Evolutionary conservation across 2,113 vertebrate species (phyloP).

Genomic region (Sinocyclocheilus rhinocerous): DNA sequence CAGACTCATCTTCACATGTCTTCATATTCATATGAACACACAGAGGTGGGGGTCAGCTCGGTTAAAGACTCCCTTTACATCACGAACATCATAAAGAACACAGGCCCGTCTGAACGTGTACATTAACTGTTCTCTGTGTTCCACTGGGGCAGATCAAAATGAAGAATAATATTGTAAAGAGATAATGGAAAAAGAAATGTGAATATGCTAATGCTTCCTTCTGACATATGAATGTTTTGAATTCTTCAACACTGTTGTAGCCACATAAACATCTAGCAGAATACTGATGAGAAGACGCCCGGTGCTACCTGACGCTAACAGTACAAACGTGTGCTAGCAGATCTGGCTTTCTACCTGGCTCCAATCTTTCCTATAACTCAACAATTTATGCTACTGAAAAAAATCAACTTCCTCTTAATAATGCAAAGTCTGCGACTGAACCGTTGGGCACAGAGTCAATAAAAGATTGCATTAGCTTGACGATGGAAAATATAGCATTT

Average conservation of each 20-base stretch:
- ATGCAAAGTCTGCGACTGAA: constrained; percentile 61
- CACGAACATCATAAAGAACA: constrained; percentile 56
- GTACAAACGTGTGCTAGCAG: not conserved
- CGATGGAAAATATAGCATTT: constrained; percentile 59
- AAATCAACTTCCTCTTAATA: constrained; percentile 61
- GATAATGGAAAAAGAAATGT: constrained; percentile 49
- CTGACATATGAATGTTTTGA: constrained; percentile 44
- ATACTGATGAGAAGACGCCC: no score
- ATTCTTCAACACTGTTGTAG: constrained; percentile 4
- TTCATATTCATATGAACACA: constrained; percentile 56
- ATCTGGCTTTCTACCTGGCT: constrained; percentile 39
- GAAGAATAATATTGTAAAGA: constrained; percentile 57
- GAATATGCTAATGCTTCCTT: constrained; percentile 38
- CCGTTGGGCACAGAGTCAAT: constrained; percentile 64
- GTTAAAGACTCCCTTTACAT: constrained; percentile 69
- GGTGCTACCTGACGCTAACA: not conserved
- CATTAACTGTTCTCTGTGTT: constrained; percentile 44
- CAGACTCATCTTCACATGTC: constrained; percentile 70
- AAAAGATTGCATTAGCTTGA: constrained; percentile 61
- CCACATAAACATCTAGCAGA: constrained; percentile 17
- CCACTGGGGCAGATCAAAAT: constrained; percentile 52
- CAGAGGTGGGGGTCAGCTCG: constrained; percentile 66
- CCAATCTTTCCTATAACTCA: constrained; percentile 51
- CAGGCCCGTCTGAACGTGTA: constrained; percentile 46
- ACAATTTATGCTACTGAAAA: constrained; percentile 49